Evolutionary conservation across 2,888 invertebrate species (phyloP), one percentile per base, ranked within the genome.

Genomic region (Sussaba pulchella): DNA sequence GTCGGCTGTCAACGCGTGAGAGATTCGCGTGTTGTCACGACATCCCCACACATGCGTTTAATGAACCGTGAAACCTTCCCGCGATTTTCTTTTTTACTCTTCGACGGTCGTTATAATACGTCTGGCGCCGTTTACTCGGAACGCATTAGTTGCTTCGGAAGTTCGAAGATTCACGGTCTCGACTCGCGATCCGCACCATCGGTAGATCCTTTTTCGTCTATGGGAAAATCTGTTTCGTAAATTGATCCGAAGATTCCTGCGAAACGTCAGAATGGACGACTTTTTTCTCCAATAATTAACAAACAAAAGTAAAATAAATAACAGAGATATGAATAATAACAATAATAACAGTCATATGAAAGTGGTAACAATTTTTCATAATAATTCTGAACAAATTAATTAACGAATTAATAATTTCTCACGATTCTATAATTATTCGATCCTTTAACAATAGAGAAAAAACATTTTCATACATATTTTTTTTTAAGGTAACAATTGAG

Each of bases 21-120:
- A 70, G 66, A 70, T 54, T 73, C 50, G 79, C 79, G 79, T 79
- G 78, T 2, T 77, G 66, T 73, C 78, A 64, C 74, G 78, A 43
- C 17, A 78, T 66, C 52, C n/a, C 57, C 43, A 26, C 6, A 14
- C 31, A 6, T 6, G 31, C 31, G n/a, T 66, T 52, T 67, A 73
- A 69, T 63, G 54, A 64, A 59, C 47, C 73, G 73, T 78, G 59
- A 71, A 70, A 36, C 39, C 43, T 57, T 57, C 61, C 61, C 47
- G 17, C 31, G 17, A 21, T 47, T 43, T 64, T 64, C 52, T 61
- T 43, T 43, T 43, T 43, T 52, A 24, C 24, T 14, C 31, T 70
- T n/a, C n/a, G 4, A 17, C 9, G 12, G 24, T 61, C 39, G 50
- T 64, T 69, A 69, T 72, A n/a, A 17, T n/a, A 14, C 17, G 31